Percentiles rank a stretch among this genome's conserved stretches.
Evolutionary conservation across 2,888 invertebrate species (phyloP).

Genomic region (Phymatocera aterrima): DNA sequence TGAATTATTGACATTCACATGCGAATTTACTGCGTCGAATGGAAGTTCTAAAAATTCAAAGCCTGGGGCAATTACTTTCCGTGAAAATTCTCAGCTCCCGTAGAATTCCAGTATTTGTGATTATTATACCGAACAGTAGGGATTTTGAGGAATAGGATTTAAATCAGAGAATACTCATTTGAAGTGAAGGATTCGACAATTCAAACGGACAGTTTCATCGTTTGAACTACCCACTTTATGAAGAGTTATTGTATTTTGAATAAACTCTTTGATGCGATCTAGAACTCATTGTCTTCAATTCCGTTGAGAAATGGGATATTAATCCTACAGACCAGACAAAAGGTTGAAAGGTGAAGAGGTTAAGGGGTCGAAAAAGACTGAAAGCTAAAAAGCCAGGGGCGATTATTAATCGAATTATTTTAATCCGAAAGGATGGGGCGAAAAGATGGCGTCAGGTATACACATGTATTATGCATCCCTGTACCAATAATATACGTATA

Average conservation of each 20-base stretch:
- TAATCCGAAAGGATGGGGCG: neutral
- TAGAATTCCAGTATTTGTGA: too few relatives aligned
- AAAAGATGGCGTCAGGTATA: neutral
- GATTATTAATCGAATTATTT: slow-evolving; percentile 22
- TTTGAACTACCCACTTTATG: too few relatives aligned
- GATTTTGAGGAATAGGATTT: too few relatives aligned
- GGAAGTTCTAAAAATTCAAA: neutral
- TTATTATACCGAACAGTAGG: neutral
- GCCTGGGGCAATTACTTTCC: neutral
- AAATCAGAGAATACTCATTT: too few relatives aligned
- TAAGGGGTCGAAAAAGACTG: neutral
- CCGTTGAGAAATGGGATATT: neutral
- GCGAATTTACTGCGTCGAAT: neutral
- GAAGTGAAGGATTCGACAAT: too few relatives aligned
- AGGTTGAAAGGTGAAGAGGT: neutral
- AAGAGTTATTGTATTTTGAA: neutral
- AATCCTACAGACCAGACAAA: neutral
- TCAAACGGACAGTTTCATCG: too few relatives aligned
- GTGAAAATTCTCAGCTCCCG: too few relatives aligned
- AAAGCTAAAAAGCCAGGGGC: slow-evolving; percentile 13
- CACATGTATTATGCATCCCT: neutral
- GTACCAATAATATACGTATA: neutral
- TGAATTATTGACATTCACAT: neutral
- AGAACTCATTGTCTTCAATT: neutral
- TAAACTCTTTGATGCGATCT: neutral